Base-by-base conservation (phyloP, 2,888 invertebrate genomes). In the Drosophila histrio region DNA sequence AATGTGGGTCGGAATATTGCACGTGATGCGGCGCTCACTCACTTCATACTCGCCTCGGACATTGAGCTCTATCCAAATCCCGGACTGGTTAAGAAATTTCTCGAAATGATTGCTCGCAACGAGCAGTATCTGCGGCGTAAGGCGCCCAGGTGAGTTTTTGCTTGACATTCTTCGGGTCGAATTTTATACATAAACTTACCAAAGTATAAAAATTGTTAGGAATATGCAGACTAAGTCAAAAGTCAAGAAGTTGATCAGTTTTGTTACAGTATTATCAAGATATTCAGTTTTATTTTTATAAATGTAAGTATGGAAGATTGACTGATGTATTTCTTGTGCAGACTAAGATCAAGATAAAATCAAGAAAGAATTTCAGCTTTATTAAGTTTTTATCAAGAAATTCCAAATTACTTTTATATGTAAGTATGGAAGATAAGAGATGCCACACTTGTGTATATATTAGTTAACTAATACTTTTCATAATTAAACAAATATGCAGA, bases 1-100 rank as follows among this genome's bases (percentile, higher is more conserved):
- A 98, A 98, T 91, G 96, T 97, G 8, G 97, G 96, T 0, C 93
- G 97, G 26, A 97, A 97, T 91, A 94, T 97, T n/a, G 97, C 97
- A 0, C 93, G 97, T 43, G 96, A 96, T 84, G 94, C 95, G 26
- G 96, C 97, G 0, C 93, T 95, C 41, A 97, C 97, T 0, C 95
- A 96, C 90, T 97, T 94, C 90, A 94, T 97, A 36, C 93, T 97
- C 58, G 95, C 97, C 22, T 97, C 97, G 53, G 97, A 98, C 90
- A 97, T 97, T 84, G 97, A 98, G 91, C 93, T 98, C 59, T 97
- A 97, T 91, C 97, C 97, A 44, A 97, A 96, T 92, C 96, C 96
- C 6, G 94, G 95, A 80, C 92, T 97, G 78, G 95, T 96, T 54
- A 94, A 94, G 21, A 94, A 95, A 90, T 97, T 98, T 92, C 93